Percentiles rank a stretch among this genome's conserved stretches.
These are phyloP conservation scores for Cheilosia grossa DNA, from an alignment of 2,888 invertebrate genomes.

Conservation along the genomic window DNA sequence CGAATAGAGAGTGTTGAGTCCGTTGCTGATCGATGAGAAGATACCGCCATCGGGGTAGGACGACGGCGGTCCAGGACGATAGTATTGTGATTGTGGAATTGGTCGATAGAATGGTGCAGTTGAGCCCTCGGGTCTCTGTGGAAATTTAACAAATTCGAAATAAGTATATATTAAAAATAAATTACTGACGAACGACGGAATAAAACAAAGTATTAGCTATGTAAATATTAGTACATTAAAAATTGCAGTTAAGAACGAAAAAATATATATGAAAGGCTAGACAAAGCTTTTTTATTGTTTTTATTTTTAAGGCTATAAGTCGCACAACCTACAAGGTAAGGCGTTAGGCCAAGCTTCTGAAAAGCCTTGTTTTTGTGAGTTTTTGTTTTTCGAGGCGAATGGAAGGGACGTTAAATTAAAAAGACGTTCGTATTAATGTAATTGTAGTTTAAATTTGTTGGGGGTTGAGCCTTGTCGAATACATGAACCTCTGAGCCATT, in stretches of 20 bases:
- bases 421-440: no score
- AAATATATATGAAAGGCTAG: neutral
- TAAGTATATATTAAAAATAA: neutral
- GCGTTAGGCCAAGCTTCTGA: no score
- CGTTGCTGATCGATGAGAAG: slow-evolving; percentile 90
- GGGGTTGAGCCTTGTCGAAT: no score
- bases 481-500: no score
- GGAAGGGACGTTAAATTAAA: no score
- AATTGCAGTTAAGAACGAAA: neutral
- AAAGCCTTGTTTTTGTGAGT: no score
- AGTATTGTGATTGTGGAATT: slow-evolving; percentile 83
- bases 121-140: slow-evolving; percentile 87
- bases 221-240: neutral
- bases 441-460: no score
- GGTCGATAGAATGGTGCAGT: slow-evolving; percentile 86
- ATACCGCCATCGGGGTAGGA: slow-evolving; percentile 85
- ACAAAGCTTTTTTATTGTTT: neutral
- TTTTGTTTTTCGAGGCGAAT: no score
- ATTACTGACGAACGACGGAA: neutral
- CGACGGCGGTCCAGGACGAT: slow-evolving; percentile 83
- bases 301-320: no score
- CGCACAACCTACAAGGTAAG: neutral
- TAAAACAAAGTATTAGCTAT: neutral
- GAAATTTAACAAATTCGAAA: slow-evolving; percentile 70
- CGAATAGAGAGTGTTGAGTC: slow-evolving; percentile 90